Conservation (phyloP, 2,797 vertebrate species). For the Sebastes nivosus region DNA sequence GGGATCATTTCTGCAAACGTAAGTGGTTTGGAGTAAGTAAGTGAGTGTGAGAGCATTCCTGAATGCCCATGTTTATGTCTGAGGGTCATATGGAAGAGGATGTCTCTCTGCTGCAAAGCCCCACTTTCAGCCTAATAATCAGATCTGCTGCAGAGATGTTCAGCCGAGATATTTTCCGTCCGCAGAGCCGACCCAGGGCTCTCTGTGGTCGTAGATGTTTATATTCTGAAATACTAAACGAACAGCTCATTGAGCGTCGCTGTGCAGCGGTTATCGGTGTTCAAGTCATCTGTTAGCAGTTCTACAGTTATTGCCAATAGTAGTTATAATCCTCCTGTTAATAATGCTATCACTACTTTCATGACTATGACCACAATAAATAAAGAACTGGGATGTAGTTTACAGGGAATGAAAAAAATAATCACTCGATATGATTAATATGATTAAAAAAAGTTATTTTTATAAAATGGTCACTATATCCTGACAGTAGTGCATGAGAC, state of each 20-base stretch:
- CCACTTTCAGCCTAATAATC: constrained; percentile 34
- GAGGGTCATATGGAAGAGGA: constrained; percentile 21
- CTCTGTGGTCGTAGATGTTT: constrained; percentile 23
- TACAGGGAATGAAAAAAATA: neutral
- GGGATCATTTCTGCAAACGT: constrained; percentile 42
- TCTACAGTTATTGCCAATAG: neutral
- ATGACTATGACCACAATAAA: neutral
- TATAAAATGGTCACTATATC: no score
- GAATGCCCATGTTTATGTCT: constrained; percentile 36
- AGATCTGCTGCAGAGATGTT: constrained; percentile 33
- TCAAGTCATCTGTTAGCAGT: neutral
- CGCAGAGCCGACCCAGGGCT: constrained; percentile 2
- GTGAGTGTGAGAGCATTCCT: constrained; percentile 46
- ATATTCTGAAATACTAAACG: neutral
- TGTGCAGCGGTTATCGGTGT: neutral
- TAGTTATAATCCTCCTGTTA: neutral
- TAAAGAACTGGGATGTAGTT: neutral
- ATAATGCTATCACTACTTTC: neutral
- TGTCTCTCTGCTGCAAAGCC: constrained; percentile 5
- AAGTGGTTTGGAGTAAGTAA: constrained; percentile 38
- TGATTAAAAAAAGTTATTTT: no score
- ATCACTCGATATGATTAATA: no score
- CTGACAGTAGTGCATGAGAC: no score
- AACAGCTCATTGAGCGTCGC: neutral
- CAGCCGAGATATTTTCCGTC: constrained; percentile 36